Percentiles rank a stretch among this genome's conserved stretches.
phyloP scores from a whole-genome alignment of 2,797 vertebrate species.

The Etheostoma perlongum region DNA sequence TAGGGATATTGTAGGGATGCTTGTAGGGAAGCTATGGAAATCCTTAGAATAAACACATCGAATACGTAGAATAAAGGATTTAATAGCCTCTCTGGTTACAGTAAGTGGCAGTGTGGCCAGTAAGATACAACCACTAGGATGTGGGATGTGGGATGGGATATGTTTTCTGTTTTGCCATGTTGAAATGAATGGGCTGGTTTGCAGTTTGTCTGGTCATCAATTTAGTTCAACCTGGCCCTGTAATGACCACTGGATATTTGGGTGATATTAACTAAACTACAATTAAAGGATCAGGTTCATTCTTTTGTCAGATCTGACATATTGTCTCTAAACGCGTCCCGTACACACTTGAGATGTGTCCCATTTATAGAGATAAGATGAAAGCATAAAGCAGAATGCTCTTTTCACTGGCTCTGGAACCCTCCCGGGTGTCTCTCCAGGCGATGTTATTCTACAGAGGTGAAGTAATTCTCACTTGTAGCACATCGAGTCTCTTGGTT shows the following conservation, averaged over 20 bases:
- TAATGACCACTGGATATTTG: slow-evolving; percentile 61
- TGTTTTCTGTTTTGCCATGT: slow-evolving; percentile 52
- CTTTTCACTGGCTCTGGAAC: slow-evolving; percentile 47
- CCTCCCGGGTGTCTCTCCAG: slow-evolving; percentile 31
- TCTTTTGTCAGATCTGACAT: slow-evolving; percentile 42
- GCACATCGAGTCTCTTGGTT: slow-evolving; percentile 39
- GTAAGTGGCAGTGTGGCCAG: background rate
- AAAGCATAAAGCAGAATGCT: slow-evolving; percentile 38
- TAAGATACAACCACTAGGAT: background rate
- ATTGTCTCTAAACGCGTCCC: slow-evolving; percentile 24
- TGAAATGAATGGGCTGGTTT: slow-evolving; percentile 61
- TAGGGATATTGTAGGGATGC: no score
- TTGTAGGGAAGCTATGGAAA: slow-evolving; percentile 2
- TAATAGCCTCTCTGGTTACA: slow-evolving; percentile 5
- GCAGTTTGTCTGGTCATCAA: slow-evolving; percentile 42
- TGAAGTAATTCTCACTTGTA: slow-evolving; percentile 42
- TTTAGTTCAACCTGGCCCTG: slow-evolving; percentile 17
- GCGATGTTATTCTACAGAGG: slow-evolving; percentile 45
- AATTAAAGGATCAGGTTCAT: slow-evolving; percentile 41
- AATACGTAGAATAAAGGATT: slow-evolving; percentile 33
- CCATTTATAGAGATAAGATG: slow-evolving; percentile 39
- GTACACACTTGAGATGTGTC: slow-evolving; percentile 42
- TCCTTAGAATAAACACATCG: slow-evolving; percentile 1
- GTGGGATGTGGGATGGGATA: slow-evolving; percentile 4
- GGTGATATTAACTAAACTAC: slow-evolving; percentile 37